Conservation (phyloP, 2,888 invertebrate genomes). For the Athripsodes cinereus region DNA sequence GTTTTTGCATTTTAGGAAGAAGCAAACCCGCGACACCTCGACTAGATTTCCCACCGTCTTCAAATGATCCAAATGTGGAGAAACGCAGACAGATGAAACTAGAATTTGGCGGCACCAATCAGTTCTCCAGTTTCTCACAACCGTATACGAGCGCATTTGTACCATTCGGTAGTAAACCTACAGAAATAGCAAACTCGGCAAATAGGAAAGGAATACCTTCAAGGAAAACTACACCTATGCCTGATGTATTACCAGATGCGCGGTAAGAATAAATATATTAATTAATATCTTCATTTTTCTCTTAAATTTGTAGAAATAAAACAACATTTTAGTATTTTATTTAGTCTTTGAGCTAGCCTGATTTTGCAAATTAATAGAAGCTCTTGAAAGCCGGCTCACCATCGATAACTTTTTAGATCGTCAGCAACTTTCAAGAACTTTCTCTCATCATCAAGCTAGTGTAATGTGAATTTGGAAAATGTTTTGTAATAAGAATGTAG, state of each 20-base stretch:
- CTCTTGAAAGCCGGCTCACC: no score
- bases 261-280: constrained; percentile 33
- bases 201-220: constrained; percentile 37
- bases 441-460: no score
- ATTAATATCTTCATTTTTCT: no score
- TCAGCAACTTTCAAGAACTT: no score
- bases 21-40: constrained; percentile 43
- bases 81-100: constrained; percentile 55
- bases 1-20: constrained; percentile 39
- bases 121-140: constrained; percentile 35
- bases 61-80: constrained; percentile 38
- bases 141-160: constrained; percentile 44
- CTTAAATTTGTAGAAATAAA: no score
- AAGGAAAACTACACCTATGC: constrained; percentile 38
- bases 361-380: no score
- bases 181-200: constrained; percentile 14
- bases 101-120: constrained; percentile 33
- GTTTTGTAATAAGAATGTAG: no score
- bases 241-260: constrained; percentile 46
- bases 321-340: no score
- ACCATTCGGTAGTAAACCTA: constrained; percentile 37
- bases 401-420: no score
- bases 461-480: no score
- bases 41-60: constrained; percentile 39
- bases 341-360: not conserved